A percentile compares a stretch with the other conserved stretches of the same genome.
Evolutionary conservation across 2,797 vertebrate genomes (phyloP).

Genomic region (Liparis tanakae): DNA sequence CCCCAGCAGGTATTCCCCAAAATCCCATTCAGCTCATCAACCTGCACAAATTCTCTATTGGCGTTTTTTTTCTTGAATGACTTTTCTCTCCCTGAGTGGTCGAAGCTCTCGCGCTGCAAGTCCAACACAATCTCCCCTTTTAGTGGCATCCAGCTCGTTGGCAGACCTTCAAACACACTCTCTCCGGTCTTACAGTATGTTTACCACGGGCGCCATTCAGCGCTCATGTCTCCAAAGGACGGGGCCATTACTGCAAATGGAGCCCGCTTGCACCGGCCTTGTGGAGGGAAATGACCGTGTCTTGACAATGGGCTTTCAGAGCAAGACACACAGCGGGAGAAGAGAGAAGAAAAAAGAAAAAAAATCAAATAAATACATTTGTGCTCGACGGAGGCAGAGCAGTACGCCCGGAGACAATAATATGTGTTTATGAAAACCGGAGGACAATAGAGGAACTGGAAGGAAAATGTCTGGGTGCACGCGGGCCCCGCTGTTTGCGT

Average conservation of each 20-base stretch:
- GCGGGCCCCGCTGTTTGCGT: conserved; percentile 71
- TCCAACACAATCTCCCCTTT: conserved; percentile 44
- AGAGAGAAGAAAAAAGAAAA: neutral
- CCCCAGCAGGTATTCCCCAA: conserved; percentile 18
- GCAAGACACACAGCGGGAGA: conserved; percentile 39
- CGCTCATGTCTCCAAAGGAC: conserved; percentile 58
- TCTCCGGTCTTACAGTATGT: conserved; percentile 67
- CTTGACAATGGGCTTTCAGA: conserved; percentile 75
- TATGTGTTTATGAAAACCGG: conserved; percentile 75
- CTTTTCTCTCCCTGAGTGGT: neutral
- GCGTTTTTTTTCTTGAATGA: neutral
- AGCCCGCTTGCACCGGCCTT: conserved; percentile 70
- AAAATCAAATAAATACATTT: conserved; percentile 11
- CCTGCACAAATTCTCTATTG: conserved; percentile 4
- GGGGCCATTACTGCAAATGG: conserved; percentile 72
- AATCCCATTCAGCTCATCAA: conserved; percentile 27
- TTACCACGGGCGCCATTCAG: conserved; percentile 66
- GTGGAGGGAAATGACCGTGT: conserved; percentile 74
- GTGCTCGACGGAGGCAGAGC: conserved; percentile 43
- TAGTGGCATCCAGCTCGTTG: conserved; percentile 47
- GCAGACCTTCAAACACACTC: conserved; percentile 70
- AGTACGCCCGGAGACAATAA: conserved; percentile 68
- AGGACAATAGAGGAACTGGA: conserved; percentile 66
- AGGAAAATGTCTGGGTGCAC: conserved; percentile 63
- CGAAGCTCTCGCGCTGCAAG: conserved; percentile 25